A percentile compares a stretch with the other conserved stretches of the same genome.
Evolutionary conservation across 2,113 vertebrate species (phyloP).

Genomic region (Atrichornis clamosus): DNA sequence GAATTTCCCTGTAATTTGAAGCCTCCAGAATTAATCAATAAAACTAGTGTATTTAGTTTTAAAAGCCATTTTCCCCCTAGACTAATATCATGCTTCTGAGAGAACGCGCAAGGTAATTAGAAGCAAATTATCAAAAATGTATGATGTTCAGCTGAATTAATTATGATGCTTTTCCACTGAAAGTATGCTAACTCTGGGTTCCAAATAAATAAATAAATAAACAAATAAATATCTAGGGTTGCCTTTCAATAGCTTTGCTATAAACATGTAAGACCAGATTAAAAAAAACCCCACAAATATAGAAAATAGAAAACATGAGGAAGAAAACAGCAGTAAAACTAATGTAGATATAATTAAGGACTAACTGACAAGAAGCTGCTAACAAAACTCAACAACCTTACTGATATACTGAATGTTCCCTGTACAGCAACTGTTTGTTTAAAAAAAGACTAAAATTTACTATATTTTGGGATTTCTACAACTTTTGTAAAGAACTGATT

Average conservation of each 20-base stretch:
- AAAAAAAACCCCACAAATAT: neutral
- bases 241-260: neutral
- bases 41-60: neutral
- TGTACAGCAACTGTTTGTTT: neutral
- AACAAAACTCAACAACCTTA: neutral
- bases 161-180: neutral
- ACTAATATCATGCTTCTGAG: neutral
- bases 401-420: neutral
- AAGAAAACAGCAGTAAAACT: neutral
- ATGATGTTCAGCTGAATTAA: neutral
- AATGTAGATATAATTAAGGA: neutral
- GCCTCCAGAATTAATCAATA: neutral
- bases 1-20: neutral
- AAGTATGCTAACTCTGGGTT: neutral
- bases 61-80: neutral
- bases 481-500: neutral
- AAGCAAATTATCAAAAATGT: neutral
- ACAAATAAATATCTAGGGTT: neutral
- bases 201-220: neutral
- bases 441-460: neutral
- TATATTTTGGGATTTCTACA: neutral
- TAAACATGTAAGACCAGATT: neutral
- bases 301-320: neutral
- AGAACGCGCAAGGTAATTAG: neutral
- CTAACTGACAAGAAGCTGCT: neutral